These are phyloP conservation scores for Atopsyche davidsoni DNA, from an alignment of 1,140 invertebrate genomes.

Conservation along the genomic window DNA sequence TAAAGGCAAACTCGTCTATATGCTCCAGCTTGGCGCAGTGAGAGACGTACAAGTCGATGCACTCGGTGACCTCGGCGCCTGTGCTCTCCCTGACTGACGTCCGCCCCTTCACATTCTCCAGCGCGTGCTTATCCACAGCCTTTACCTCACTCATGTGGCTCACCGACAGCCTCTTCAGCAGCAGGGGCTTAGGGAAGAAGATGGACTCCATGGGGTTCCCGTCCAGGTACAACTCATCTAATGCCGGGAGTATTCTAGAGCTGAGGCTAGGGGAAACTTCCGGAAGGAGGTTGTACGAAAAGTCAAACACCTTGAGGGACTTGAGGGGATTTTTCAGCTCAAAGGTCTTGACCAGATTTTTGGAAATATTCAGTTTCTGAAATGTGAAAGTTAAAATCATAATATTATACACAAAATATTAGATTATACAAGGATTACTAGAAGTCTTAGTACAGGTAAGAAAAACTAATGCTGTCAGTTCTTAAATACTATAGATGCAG, in stretches of 20 bases:
- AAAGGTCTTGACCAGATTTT: constrained; percentile 41
- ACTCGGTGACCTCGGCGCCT: constrained; percentile 17
- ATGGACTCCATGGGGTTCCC: constrained; percentile 42
- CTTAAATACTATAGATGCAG: no score
- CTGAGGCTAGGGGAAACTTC: constrained; percentile 40
- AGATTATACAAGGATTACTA: no score
- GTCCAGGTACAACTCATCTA: constrained; percentile 40
- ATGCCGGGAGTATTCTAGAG: constrained; percentile 37
- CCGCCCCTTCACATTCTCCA: constrained; percentile 40
- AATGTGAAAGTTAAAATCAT: no score
- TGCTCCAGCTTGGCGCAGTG: constrained; percentile 35
- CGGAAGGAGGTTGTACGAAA: constrained; percentile 40
- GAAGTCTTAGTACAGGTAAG: no score
- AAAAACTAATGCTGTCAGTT: no score
- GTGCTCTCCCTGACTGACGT: constrained; percentile 27
- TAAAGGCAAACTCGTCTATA: constrained; percentile 41
- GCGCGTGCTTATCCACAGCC: constrained; percentile 38
- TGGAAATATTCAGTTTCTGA: constrained; percentile 42
- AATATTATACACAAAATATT: no score
- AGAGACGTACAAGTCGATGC: constrained; percentile 41
- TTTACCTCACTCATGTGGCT: constrained; percentile 37
- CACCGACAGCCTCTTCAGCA: constrained; percentile 39
- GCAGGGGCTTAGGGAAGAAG: constrained; percentile 43
- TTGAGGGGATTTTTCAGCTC: constrained; percentile 36
- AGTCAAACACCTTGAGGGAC: constrained; percentile 38